phyloP scores from a whole-genome alignment of 1,140 invertebrate genomes.

The Scaptomyza montana region DNA sequence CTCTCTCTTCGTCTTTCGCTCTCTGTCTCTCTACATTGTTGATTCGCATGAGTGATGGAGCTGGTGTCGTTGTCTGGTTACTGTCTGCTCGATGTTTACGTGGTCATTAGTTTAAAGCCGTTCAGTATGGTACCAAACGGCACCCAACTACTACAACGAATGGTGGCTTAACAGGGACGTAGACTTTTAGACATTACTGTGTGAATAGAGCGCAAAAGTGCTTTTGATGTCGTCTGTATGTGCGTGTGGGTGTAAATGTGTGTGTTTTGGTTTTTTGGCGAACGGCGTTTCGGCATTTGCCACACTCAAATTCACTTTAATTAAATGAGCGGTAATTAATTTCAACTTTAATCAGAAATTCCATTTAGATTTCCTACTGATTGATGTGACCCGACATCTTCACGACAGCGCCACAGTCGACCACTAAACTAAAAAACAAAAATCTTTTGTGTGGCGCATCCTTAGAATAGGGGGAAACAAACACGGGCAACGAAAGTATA shows the following conservation, averaged over 20 bases:
- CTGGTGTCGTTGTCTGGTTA: slow-evolving; percentile 78
- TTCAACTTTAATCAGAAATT: slow-evolving; percentile 83
- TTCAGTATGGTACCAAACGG: slow-evolving; percentile 52
- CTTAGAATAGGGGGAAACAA: not conserved
- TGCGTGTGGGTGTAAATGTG: slow-evolving; percentile 16
- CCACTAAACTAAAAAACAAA: slow-evolving; percentile 38
- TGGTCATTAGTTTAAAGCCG: slow-evolving; percentile 77
- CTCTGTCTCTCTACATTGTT: slow-evolving; percentile 5
- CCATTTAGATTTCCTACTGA: slow-evolving; percentile 82
- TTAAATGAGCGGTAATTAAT: slow-evolving; percentile 83
- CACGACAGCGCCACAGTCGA: slow-evolving; percentile 56
- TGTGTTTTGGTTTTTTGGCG: slow-evolving; percentile 21
- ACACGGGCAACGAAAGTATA: not conserved
- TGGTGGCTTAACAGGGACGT: slow-evolving; percentile 28
- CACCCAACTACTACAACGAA: slow-evolving; percentile 7
- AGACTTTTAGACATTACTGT: not conserved
- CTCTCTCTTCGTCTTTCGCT: not conserved
- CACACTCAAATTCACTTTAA: slow-evolving; percentile 74
- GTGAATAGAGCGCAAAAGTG: slow-evolving; percentile 35
- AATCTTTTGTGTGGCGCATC: slow-evolving; percentile 39
- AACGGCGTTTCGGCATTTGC: slow-evolving; percentile 28
- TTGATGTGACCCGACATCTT: slow-evolving; percentile 77
- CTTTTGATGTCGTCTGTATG: slow-evolving; percentile 51
- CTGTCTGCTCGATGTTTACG: slow-evolving; percentile 72
- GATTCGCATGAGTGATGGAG: slow-evolving; percentile 72